These are phyloP conservation scores for Drusus annulatus DNA, from an alignment of 1,140 invertebrate genomes.

Conservation along the genomic window DNA sequence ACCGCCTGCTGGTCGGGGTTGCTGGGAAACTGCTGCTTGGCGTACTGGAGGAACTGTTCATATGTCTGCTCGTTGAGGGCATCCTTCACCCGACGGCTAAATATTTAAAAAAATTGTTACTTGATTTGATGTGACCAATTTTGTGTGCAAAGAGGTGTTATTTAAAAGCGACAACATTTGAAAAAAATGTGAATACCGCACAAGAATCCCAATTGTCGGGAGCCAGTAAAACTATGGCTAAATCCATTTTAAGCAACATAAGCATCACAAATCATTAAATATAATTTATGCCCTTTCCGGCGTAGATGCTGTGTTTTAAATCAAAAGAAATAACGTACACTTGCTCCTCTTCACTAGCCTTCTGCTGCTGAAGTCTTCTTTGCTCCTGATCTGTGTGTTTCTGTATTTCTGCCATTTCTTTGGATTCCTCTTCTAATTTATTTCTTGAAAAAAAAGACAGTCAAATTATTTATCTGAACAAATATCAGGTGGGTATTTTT, in stretches of 20 bases:
- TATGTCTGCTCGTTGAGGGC: slow-evolving; percentile 97
- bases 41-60: slow-evolving; percentile 92
- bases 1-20: slow-evolving; percentile 93
- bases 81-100: slow-evolving; percentile 91
- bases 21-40: slow-evolving; percentile 95
- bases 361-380: slow-evolving; percentile 74
- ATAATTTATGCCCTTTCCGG: no score
- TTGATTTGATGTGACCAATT: no score
- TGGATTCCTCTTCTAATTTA: slow-evolving; percentile 71
- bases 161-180: no score
- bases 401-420: slow-evolving; percentile 73
- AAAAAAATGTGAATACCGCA: no score
- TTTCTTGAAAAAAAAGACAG: slow-evolving; percentile 62
- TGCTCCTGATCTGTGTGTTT: slow-evolving; percentile 77
- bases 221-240: no score
- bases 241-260: no score
- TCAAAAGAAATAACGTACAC: slow-evolving; percentile 43
- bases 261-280: no score
- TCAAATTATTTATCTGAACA: no score
- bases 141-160: no score
- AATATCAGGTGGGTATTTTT: no score
- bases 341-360: slow-evolving; percentile 73
- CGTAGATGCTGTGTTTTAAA: not conserved
- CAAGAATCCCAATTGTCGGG: no score
- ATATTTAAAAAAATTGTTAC: no score